Evolutionary conservation across 2,888 invertebrate genomes (phyloP).

Genomic region (Orthonychiurus folsomi): DNA sequence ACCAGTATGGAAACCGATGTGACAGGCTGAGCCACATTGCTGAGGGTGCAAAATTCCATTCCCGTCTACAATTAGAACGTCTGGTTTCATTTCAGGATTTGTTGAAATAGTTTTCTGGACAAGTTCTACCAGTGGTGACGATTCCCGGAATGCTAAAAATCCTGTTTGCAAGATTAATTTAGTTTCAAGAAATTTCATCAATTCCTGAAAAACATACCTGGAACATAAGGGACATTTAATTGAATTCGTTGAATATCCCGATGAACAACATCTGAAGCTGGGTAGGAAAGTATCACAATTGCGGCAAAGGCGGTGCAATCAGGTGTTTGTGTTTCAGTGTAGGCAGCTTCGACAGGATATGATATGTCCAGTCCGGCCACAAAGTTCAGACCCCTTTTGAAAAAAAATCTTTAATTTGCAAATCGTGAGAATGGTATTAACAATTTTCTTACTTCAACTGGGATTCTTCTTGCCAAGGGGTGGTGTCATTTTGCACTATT

Average conservation of each 20-base stretch:
- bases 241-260: slow-evolving; percentile 22
- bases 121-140: slow-evolving; percentile 41
- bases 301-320: slow-evolving; percentile 14
- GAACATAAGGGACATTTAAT: slow-evolving; percentile 44
- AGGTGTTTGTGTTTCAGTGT: slow-evolving; percentile 20
- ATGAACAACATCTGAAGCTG: slow-evolving; percentile 29
- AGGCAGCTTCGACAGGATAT: slow-evolving; percentile 21
- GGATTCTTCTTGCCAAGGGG: slow-evolving; percentile 24
- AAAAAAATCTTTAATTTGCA: no score
- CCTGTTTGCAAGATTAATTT: no score
- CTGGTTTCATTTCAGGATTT: slow-evolving; percentile 43
- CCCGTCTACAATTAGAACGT: slow-evolving; percentile 46
- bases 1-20: slow-evolving; percentile 44
- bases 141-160: slow-evolving; percentile 46
- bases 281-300: slow-evolving; percentile 33
- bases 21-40: slow-evolving; percentile 46
- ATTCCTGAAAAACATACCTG: slow-evolving; percentile 25
- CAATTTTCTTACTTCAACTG: background rate
- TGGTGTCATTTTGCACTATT: slow-evolving; percentile 25
- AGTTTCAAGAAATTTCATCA: background rate
- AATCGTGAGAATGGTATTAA: background rate
- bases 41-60: slow-evolving; percentile 46
- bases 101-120: slow-evolving; percentile 38
- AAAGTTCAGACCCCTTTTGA: slow-evolving; percentile 26
- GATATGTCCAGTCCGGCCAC: slow-evolving; percentile 37